These are phyloP conservation scores for Patagioenas fasciata DNA, from an alignment of 2,113 vertebrate genomes.

Conservation along the genomic window DNA sequence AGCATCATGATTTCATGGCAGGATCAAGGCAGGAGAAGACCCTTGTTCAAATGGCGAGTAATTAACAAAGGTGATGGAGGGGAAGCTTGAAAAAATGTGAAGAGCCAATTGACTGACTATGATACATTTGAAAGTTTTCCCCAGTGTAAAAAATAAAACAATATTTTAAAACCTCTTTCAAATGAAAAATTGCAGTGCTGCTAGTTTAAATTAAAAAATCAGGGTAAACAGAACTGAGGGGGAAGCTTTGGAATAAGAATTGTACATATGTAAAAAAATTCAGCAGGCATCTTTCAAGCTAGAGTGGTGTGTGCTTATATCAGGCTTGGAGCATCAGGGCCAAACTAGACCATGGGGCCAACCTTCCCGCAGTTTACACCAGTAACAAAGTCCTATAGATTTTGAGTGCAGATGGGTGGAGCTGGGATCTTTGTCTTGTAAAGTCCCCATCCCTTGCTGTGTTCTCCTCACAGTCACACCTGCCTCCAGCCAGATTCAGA, in stretches of 20 bases:
- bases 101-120: background rate
- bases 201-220: slow-evolving; percentile 18
- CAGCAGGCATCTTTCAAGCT: background rate
- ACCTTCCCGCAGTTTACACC: background rate
- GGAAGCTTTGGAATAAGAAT: background rate
- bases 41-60: slow-evolving; percentile 23
- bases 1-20: slow-evolving; percentile 50
- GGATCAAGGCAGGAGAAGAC: slow-evolving; percentile 56
- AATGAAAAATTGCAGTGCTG: background rate
- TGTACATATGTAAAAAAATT: background rate
- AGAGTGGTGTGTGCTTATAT: background rate
- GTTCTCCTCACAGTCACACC: background rate
- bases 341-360: background rate
- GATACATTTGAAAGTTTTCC: slow-evolving; percentile 21
- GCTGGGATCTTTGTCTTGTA: background rate
- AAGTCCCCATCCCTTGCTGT: background rate
- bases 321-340: background rate
- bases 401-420: background rate
- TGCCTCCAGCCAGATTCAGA: background rate
- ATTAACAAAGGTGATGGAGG: slow-evolving; percentile 50
- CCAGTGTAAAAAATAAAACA: background rate
- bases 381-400: background rate
- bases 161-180: background rate
- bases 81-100: background rate
- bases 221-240: background rate